These are phyloP conservation scores for Thecocarcelia acutangulata DNA, from an alignment of 2,888 invertebrate genomes.

Conservation along the genomic window DNA sequence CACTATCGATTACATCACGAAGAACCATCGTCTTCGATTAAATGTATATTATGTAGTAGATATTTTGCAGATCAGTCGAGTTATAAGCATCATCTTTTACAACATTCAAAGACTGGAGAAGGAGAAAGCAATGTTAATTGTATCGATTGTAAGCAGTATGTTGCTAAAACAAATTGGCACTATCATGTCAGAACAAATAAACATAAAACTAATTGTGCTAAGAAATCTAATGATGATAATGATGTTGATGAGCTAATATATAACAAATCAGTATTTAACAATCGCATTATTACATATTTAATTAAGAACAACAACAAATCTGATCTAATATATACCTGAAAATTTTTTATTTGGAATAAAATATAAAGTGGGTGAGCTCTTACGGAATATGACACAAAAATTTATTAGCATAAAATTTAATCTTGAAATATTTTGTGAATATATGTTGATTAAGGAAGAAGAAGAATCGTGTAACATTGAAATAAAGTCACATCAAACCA, in stretches of 20 bases:
- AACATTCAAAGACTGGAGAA: background rate
- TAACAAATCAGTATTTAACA: background rate
- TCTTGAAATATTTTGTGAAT: background rate
- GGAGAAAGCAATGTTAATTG: background rate
- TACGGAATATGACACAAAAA: background rate
- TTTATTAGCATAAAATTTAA: background rate
- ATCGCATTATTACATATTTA: too few species aligned
- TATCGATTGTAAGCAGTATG: too few species aligned
- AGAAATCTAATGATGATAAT: background rate
- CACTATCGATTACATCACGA: background rate
- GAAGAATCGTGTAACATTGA: conserved; percentile 4
- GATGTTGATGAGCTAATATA: background rate
- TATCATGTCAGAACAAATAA: conserved; percentile 8
- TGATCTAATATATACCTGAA: background rate
- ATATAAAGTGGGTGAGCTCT: background rate
- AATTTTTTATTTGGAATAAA: background rate
- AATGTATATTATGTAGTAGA: too few species aligned
- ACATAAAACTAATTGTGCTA: conserved; percentile 8
- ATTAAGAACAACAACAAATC: background rate
- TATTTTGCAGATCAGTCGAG: background rate
- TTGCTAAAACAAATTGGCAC: background rate
- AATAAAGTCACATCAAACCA: background rate
- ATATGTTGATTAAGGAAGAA: conserved; percentile 4
- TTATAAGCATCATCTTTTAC: too few species aligned
- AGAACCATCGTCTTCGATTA: too few species aligned